Conservation (phyloP, 2,797 vertebrate species). For the Novumbra hubbsi region DNA sequence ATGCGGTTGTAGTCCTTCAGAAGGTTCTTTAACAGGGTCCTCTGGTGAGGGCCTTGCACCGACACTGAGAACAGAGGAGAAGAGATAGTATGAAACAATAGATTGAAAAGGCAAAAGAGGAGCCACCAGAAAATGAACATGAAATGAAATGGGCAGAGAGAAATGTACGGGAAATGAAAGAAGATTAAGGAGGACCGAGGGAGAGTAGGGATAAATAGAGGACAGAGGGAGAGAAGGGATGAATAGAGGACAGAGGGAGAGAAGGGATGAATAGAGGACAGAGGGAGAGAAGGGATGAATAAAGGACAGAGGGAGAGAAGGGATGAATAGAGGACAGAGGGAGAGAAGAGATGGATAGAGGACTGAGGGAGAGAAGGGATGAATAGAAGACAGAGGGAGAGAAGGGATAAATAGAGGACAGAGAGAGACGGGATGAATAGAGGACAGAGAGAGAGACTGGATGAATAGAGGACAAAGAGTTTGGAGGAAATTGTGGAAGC, state of each 20-base stretch:
- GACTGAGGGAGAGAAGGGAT: not conserved
- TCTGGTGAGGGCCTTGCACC: conserved; percentile 93
- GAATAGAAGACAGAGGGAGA: not conserved
- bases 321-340: conserved; percentile 8
- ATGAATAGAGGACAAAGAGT: conserved; percentile 13
- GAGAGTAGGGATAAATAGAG: not conserved
- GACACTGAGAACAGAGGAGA: conserved; percentile 72
- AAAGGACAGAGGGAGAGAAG: not conserved
- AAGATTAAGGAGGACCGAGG: conserved; percentile 7
- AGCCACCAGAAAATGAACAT: not conserved
- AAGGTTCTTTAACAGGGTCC: conserved; percentile 90
- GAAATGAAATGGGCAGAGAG: not conserved
- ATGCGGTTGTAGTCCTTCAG: conserved; percentile 94
- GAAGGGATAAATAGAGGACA: conserved; percentile 2
- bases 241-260: not conserved
- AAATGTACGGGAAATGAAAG: conserved; percentile 8
- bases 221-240: conserved; percentile 4
- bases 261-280: conserved; percentile 3
- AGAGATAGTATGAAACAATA: conserved; percentile 1
- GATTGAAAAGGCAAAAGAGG: not conserved
- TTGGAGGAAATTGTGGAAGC: not conserved
- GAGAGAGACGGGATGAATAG: no score
- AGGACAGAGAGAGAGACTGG: not conserved
- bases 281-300: conserved; percentile 7
- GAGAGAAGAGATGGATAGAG: no score